Percentiles rank a stretch among this genome's conserved stretches.
These are phyloP conservation scores for Cremastobaeus sp. DNA, from an alignment of 2,888 invertebrate species.

Conservation along the genomic window DNA sequence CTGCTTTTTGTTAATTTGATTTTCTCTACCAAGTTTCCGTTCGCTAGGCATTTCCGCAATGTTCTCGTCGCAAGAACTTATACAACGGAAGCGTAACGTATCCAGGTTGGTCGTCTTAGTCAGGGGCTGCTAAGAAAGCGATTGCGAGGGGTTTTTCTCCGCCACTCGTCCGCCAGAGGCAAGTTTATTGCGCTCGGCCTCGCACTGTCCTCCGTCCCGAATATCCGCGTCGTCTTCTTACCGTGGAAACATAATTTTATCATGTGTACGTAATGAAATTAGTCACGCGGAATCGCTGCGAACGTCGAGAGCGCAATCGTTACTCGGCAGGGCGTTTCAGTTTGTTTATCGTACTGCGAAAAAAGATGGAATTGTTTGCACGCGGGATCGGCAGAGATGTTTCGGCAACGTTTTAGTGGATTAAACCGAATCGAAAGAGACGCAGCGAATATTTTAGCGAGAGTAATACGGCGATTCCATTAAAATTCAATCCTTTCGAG, in stretches of 20 bases:
- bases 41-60: slow-evolving; percentile 64
- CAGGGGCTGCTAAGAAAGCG: slow-evolving; percentile 44
- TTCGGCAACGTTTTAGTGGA: slow-evolving; percentile 10
- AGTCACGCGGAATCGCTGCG: slow-evolving; percentile 27
- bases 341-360: not conserved
- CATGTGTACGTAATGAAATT: slow-evolving; percentile 53
- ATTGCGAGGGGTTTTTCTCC: slow-evolving; percentile 55
- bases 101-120: slow-evolving; percentile 61
- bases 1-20: slow-evolving; percentile 50
- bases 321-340: not conserved
- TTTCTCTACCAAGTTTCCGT: slow-evolving; percentile 62
- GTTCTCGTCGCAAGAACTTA: slow-evolving; percentile 63
- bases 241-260: slow-evolving; percentile 42
- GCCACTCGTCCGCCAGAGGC: slow-evolving; percentile 54
- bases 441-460: not conserved
- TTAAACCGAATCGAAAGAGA: slow-evolving; percentile 12
- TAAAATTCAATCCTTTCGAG: slow-evolving; percentile 3
- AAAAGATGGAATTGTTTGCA: slow-evolving; percentile 7
- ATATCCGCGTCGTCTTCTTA: slow-evolving; percentile 37
- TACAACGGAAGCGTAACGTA: slow-evolving; percentile 66
- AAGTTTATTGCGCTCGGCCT: slow-evolving; percentile 65
- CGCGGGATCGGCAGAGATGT: slow-evolving; percentile 1
- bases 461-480: slow-evolving; percentile 5
- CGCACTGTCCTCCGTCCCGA: slow-evolving; percentile 18
- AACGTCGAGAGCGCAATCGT: slow-evolving; percentile 2